Conservation (phyloP, 2,888 invertebrate genomes). For the Hypselothyrea guttata region DNA sequence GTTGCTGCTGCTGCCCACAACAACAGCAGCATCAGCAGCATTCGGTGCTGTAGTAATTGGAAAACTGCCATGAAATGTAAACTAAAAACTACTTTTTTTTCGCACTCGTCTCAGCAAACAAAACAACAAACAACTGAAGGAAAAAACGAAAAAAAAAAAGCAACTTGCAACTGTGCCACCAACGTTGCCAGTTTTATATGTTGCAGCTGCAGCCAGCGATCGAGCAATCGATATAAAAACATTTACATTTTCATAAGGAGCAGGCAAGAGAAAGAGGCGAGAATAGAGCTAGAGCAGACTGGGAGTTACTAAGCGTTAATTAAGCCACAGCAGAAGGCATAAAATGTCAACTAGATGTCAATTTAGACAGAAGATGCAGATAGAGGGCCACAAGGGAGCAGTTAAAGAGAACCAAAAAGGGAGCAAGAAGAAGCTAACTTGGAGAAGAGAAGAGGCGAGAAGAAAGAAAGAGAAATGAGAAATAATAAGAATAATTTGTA, state of each 20-base stretch:
- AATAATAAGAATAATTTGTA: too few species aligned
- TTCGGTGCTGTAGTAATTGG: constrained; percentile 68
- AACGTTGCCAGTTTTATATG: constrained; percentile 32
- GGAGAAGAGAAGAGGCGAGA: constrained; percentile 1
- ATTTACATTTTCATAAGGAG: constrained; percentile 68
- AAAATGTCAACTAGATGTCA: constrained; percentile 67
- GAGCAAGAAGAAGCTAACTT: background rate
- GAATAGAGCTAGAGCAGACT: constrained; percentile 38
- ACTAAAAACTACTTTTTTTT: constrained; percentile 50
- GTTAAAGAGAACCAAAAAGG: too few species aligned
- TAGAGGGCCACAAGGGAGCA: too few species aligned
- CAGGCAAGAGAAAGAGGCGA: too few species aligned
- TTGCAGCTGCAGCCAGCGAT: constrained; percentile 22
- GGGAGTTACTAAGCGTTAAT: constrained; percentile 57
- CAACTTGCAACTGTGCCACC: constrained; percentile 42
- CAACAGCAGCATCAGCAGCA: constrained; percentile 36
- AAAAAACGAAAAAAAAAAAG: constrained; percentile 35
- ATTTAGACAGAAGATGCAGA: constrained; percentile 42
- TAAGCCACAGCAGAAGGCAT: constrained; percentile 60
- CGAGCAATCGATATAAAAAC: constrained; percentile 56
- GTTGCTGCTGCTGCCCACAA: constrained; percentile 36
- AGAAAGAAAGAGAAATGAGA: too few species aligned
- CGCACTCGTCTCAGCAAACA: constrained; percentile 61
- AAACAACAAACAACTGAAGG: constrained; percentile 22
- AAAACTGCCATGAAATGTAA: constrained; percentile 72